phyloP scores from a whole-genome alignment of 53 echinoderm and acorn worm genomes.

The Apostichopus leukothele region DNA sequence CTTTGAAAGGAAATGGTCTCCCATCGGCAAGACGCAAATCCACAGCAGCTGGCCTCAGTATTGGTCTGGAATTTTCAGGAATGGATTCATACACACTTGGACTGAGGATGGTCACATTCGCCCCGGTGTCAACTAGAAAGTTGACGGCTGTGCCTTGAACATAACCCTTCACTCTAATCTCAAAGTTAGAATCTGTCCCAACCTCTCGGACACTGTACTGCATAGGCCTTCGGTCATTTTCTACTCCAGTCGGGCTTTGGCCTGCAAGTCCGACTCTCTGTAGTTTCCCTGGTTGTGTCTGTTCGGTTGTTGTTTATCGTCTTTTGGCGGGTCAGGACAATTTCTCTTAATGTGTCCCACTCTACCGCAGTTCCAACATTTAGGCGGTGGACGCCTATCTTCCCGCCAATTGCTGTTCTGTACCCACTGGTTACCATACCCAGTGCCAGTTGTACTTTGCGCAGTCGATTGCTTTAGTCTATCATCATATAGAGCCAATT shows the following conservation, averaged over 20 bases:
- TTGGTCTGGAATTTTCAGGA: conserved; percentile 11
- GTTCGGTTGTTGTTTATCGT: not conserved
- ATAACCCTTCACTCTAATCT: conserved; percentile 9
- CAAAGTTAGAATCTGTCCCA: not conserved
- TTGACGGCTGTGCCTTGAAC: conserved; percentile 21
- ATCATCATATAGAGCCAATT: too few relatives aligned
- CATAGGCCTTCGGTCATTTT: conserved; percentile 14
- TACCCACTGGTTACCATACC: too few relatives aligned
- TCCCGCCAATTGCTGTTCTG: not conserved
- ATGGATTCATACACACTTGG: conserved; percentile 10
- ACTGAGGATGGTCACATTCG: conserved; percentile 45
- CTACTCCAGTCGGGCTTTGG: conserved; percentile 42
- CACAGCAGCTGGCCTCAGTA: not conserved
- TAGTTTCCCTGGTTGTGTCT: conserved; percentile 22
- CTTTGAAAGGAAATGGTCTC: conserved; percentile 12
- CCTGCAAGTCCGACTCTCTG: conserved; percentile 42
- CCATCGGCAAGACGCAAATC: conserved; percentile 34
- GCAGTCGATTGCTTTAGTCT: too few relatives aligned
- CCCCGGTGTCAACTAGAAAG: conserved; percentile 45
- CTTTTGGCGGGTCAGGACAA: conserved; percentile 20
- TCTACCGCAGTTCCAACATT: conserved; percentile 46
- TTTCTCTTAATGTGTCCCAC: not conserved
- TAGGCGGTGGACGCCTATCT: not conserved
- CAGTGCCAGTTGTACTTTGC: too few relatives aligned
- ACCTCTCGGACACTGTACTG: not conserved